A percentile compares a stretch with the other conserved stretches of the same genome.
These are phyloP conservation scores for Scortum barcoo DNA, from an alignment of 2,113 vertebrate genomes.

Conservation along the genomic window DNA sequence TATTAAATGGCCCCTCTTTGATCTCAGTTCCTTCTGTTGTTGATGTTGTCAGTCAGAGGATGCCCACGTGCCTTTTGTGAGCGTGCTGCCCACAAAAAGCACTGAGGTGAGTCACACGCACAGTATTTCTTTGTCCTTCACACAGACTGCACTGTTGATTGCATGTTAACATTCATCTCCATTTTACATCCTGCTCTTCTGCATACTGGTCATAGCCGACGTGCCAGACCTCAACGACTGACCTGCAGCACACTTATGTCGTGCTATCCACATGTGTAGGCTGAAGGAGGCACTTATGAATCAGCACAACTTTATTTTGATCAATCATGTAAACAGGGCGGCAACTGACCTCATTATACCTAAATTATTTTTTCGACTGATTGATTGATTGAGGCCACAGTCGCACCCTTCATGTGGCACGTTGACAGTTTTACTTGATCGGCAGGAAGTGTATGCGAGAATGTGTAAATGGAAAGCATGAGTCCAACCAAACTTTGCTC, in stretches of 20 bases:
- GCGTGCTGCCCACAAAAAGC: not conserved
- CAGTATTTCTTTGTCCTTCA: not conserved
- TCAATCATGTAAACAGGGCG: not conserved
- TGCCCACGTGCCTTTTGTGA: rapidly evolving
- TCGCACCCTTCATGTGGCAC: too few relatives aligned
- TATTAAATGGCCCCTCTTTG: not conserved
- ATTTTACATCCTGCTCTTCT: not conserved
- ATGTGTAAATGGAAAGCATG: too few relatives aligned
- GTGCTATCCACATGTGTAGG: not conserved
- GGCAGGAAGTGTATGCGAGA: too few relatives aligned
- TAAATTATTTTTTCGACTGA: not conserved
- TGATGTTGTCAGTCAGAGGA: not conserved
- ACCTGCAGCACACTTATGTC: not conserved
- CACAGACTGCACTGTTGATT: not conserved
- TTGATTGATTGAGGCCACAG: not conserved
- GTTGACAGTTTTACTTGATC: too few relatives aligned
- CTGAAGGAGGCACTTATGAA: not conserved
- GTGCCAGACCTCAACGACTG: too few relatives aligned
- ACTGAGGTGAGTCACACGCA: not conserved
- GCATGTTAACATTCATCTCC: not conserved
- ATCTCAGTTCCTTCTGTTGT: not conserved
- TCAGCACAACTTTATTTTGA: not conserved
- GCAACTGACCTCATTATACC: not conserved
- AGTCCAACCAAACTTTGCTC: too few relatives aligned
- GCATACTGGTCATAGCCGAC: too few relatives aligned